These are phyloP conservation scores for Cerastoderma edule DNA, from an alignment of 2,888 invertebrate species.

Conservation along the genomic window DNA sequence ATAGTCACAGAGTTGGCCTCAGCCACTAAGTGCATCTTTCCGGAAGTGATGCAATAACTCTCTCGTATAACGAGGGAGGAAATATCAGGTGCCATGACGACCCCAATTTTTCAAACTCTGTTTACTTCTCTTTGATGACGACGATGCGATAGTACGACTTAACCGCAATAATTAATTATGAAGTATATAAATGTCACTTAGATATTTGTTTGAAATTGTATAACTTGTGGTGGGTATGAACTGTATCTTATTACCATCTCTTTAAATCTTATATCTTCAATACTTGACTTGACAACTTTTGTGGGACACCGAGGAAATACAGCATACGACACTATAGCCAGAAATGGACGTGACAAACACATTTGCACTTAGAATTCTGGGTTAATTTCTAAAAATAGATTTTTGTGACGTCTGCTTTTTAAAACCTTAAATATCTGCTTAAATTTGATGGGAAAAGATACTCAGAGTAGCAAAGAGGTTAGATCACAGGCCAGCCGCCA, in stretches of 20 bases:
- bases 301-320: neutral
- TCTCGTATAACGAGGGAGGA: no score
- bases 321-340: neutral
- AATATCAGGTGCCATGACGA: no score
- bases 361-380: neutral
- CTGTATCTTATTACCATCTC: neutral
- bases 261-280: neutral
- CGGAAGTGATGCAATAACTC: no score
- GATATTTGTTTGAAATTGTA: constrained; percentile 14
- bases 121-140: no score
- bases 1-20: no score
- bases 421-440: no score
- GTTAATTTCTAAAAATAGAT: neutral
- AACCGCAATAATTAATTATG: constrained; percentile 5
- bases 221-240: constrained; percentile 4
- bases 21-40: no score
- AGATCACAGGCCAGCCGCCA: no score
- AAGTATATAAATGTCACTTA: constrained; percentile 10
- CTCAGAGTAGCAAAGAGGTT: no score
- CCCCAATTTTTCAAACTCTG: no score
- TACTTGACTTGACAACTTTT: neutral
- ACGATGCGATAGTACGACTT: no score
- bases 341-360: neutral
- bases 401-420: neutral
- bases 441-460: no score